Percentiles rank a stretch among this genome's conserved stretches.
Evolutionary conservation across 2,113 vertebrate species (phyloP).

Genomic region (Eclectus roratus): DNA sequence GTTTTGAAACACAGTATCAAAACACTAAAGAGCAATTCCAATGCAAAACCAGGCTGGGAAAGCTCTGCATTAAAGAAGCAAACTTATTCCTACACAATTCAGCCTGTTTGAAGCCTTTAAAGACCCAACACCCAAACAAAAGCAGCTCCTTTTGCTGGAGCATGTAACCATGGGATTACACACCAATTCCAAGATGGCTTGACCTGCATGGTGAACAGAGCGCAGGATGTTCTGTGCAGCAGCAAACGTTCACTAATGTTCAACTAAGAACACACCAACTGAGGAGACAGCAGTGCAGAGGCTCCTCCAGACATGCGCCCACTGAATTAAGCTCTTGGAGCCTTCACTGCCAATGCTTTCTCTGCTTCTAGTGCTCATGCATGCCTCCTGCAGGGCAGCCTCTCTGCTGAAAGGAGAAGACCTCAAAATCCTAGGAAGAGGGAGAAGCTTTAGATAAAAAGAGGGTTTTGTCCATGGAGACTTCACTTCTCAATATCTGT

Average conservation of each 20-base stretch:
- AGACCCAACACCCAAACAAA: neutral
- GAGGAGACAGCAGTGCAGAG: neutral
- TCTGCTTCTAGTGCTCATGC: neutral
- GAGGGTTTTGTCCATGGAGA: neutral
- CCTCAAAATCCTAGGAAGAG: neutral
- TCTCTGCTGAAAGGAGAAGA: neutral
- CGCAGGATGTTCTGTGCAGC: neutral
- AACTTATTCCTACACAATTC: neutral
- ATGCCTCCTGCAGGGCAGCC: neutral
- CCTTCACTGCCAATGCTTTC: neutral
- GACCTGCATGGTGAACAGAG: neutral
- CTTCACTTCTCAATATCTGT: neutral
- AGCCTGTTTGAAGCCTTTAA: neutral
- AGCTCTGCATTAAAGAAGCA: neutral
- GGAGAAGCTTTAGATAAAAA: neutral
- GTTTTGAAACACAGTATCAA: neutral
- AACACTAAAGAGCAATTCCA: neutral
- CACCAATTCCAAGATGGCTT: neutral
- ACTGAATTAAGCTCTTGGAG: neutral
- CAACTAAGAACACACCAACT: neutral
- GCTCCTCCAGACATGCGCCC: neutral
- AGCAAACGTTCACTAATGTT: fast-evolving
- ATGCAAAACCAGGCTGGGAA: neutral
- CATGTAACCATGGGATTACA: neutral
- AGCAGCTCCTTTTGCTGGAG: neutral